Conservation (phyloP, 2,797 vertebrate genomes). For the Coccyzus lansbergi region DNA sequence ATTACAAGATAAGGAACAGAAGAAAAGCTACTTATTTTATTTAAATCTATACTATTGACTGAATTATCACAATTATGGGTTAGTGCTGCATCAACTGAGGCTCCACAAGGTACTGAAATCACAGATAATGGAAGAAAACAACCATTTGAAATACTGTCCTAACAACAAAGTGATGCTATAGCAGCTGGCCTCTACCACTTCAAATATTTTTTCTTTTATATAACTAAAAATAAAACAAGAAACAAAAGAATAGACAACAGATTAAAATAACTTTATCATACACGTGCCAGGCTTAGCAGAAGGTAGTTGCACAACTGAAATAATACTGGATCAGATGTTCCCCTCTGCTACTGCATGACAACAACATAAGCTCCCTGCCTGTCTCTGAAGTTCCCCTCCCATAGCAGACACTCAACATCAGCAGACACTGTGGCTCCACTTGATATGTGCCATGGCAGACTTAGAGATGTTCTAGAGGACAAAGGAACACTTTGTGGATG, state of each 20-base stretch:
- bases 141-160: slow-evolving; percentile 15
- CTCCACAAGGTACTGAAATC: neutral
- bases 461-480: neutral
- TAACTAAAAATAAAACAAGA: slow-evolving; percentile 29
- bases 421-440: neutral
- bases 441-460: neutral
- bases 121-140: slow-evolving; percentile 17
- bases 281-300: neutral
- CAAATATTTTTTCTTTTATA: neutral
- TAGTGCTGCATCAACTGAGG: neutral
- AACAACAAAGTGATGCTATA: neutral
- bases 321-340: neutral
- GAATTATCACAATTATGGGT: neutral
- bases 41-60: slow-evolving; percentile 28
- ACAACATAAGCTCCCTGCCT: neutral
- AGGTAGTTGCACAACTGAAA: slow-evolving; percentile 1
- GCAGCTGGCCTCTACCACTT: slow-evolving; percentile 18
- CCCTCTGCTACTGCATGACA: neutral
- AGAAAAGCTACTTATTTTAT: slow-evolving; percentile 7
- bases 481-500: neutral
- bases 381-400: neutral
- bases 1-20: slow-evolving; percentile 18
- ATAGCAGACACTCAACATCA: neutral
- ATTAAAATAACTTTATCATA: slow-evolving; percentile 21
- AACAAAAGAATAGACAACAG: neutral